phyloP scores from a whole-genome alignment of 2,797 vertebrate species.

The Oryzias sinensis region DNA sequence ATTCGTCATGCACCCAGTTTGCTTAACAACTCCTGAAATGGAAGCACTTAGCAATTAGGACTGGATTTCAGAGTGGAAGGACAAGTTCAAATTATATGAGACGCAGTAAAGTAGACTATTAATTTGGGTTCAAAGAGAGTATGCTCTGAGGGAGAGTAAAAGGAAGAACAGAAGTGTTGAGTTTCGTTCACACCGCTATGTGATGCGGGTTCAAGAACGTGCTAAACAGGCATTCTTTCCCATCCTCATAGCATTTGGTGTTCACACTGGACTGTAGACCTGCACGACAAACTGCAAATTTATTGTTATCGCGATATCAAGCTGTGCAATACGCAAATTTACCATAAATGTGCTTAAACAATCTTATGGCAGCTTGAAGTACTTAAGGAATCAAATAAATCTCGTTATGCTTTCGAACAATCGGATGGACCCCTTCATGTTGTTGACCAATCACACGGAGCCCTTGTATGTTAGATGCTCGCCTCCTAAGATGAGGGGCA shows the following conservation, averaged over 20 bases:
- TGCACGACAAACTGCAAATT: too few relatives aligned
- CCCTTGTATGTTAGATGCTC: too few relatives aligned
- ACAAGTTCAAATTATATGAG: constrained; percentile 62
- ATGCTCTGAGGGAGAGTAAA: constrained; percentile 31
- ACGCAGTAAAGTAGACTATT: constrained; percentile 61
- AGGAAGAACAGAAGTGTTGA: constrained; percentile 27
- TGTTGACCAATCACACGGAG: too few relatives aligned
- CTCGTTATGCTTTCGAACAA: too few relatives aligned
- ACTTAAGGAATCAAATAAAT: too few relatives aligned
- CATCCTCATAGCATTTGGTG: too few relatives aligned
- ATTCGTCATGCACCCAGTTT: constrained; percentile 48
- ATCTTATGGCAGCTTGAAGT: too few relatives aligned
- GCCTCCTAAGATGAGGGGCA: too few relatives aligned
- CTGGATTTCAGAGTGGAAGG: constrained; percentile 46
- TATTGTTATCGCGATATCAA: too few relatives aligned
- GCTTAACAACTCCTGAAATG: constrained; percentile 67
- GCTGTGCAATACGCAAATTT: too few relatives aligned
- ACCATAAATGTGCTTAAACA: too few relatives aligned
- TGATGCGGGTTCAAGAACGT: background rate
- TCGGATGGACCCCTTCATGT: too few relatives aligned
- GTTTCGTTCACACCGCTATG: background rate
- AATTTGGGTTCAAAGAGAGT: constrained; percentile 62
- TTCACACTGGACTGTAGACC: constrained; percentile 1
- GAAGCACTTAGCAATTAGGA: constrained; percentile 64
- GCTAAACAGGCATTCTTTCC: background rate